Base-by-base conservation (phyloP, 2,888 invertebrate species). In the Spisula subtruncata region DNA sequence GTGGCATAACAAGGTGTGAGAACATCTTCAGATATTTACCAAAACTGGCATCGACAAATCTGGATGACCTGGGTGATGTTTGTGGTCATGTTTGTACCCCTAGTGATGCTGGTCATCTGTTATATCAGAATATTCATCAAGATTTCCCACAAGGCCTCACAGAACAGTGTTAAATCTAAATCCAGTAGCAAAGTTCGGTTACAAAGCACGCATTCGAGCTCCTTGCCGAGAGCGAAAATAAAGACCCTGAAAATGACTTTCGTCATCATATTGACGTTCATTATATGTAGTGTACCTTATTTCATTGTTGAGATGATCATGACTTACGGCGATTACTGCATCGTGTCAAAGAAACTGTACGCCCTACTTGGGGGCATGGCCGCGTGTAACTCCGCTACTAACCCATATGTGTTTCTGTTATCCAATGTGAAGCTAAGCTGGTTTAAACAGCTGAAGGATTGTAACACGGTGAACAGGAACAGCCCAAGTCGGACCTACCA, bases 181-280 rank as follows among this genome's bases (percentile, higher is more conserved):
- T 94, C 96, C 0, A 96, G 5, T 5, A 96, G 96, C 10, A 96
- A 96, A 89, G 93, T 75, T 35, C 32, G 75, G 1, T 18, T 96
- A 18, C 96, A 96, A 88, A 95, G 95, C 89, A 96, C 96, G 1
- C 94, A 94, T 18, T 96, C 96, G 12, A 94, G 93, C 41, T 96
- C 96, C 0, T 93, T 97, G 35, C 96, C 96, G 18, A 95, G 94
- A 86, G 97, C 97, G 10, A 96, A 96, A 92, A 94, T 96, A 20
- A 97, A 97, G 91, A 97, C 96, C 1, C 91, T 97, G 48, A 96
- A 96, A 91, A 97, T 97, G 96, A 96, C 97, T 5, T 92, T 96
- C 51, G 96, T 96, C 8, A 96, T 97, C 25, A 96, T 96, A 10
- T 84, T 94, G 1, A 94, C 95, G n/a, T 97, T 96, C 93, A 94